Evolutionary conservation across 1,140 invertebrate species (phyloP).

Genomic region (Zaprionus kolodkinae): DNA sequence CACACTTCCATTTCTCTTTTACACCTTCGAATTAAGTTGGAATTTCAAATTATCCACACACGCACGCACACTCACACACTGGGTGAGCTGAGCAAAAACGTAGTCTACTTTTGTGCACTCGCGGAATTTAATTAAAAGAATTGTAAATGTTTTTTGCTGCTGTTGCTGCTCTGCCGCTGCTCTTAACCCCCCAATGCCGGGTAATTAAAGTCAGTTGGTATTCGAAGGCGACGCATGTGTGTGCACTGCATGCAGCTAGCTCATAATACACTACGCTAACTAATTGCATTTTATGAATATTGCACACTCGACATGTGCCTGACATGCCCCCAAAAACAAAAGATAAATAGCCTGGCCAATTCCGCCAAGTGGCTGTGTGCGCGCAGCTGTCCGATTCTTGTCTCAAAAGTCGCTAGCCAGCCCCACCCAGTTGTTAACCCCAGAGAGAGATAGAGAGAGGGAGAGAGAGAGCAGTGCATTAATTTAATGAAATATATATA

Average conservation of each 20-base stretch:
- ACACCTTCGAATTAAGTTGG: slow-evolving; percentile 70
- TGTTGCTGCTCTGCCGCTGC: slow-evolving; percentile 10
- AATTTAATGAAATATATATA: slow-evolving; percentile 71
- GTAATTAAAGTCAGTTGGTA: slow-evolving; percentile 50
- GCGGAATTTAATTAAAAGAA: slow-evolving; percentile 82
- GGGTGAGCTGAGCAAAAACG: slow-evolving; percentile 44
- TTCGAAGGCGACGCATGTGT: slow-evolving; percentile 10
- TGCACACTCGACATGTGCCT: slow-evolving; percentile 49
- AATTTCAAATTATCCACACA: slow-evolving; percentile 72
- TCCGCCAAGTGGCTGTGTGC: slow-evolving; percentile 37
- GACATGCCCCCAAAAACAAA: slow-evolving; percentile 32
- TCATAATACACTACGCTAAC: slow-evolving; percentile 49
- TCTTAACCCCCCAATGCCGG: slow-evolving; percentile 6
- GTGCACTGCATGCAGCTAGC: slow-evolving; percentile 27
- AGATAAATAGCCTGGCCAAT: slow-evolving; percentile 54
- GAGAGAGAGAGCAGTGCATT: slow-evolving; percentile 55
- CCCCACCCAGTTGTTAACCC: slow-evolving; percentile 47
- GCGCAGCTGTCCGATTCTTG: slow-evolving; percentile 24
- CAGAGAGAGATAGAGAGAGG: slow-evolving; percentile 6
- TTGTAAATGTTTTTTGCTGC: slow-evolving; percentile 63
- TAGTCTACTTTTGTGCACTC: slow-evolving; percentile 52
- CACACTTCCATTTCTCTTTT: background rate
- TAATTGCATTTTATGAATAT: slow-evolving; percentile 82
- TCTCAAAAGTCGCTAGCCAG: slow-evolving; percentile 49
- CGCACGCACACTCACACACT: slow-evolving; percentile 27